Evolutionary conservation across 2,888 invertebrate genomes (phyloP), one percentile per base, ranked within the genome.

Genomic region (Poecilus cupreus): DNA sequence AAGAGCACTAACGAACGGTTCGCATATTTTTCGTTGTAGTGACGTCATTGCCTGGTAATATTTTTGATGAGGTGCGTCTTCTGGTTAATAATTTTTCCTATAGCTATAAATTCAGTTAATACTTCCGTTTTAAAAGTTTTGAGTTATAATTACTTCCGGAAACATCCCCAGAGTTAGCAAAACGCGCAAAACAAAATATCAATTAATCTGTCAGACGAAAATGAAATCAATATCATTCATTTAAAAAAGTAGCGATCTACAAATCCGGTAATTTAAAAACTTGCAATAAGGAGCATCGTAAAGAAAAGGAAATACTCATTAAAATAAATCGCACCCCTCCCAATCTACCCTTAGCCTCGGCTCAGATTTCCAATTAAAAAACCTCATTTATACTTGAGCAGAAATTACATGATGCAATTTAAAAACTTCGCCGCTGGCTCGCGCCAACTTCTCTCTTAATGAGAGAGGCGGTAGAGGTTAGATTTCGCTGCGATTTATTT

Each of bases 291-390:
- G 57, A 74, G 16, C 46, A 32, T 60, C 81, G 49, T 81, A 81
- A 81, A 81, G 81, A 74, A 84, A 84, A 84, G 85, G 86, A 87
- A 86, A 87, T 83, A 86, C 86, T 87, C 87, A 87, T 87, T 87
- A 87, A 87, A 87, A 87, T 87, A 87, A 87, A 87, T 86, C 86
- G 83, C 83, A 83, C 84, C 85, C 81, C 82, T 83, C 82, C 72
- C 39, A 51, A 68, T 64, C 81, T 78, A 82, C 82, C 78, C 85
- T 83, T 84, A 83, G 83, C 84, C 84, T 82, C 86, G 84, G 81
- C 87, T 88, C 88, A 85, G 87, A 87, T 88, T 89, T 89, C 88
- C 88, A 89, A 88, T 89, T 89, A 89, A 88, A 89, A 89, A 89
- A 88, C 88, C 89, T 89, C 88, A 88, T 89, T 89, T 89, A 88